Percentiles rank a stretch among this genome's conserved stretches.
Conservation (phyloP, 2,113 vertebrate genomes). For the Hippocampus comes region DNA sequence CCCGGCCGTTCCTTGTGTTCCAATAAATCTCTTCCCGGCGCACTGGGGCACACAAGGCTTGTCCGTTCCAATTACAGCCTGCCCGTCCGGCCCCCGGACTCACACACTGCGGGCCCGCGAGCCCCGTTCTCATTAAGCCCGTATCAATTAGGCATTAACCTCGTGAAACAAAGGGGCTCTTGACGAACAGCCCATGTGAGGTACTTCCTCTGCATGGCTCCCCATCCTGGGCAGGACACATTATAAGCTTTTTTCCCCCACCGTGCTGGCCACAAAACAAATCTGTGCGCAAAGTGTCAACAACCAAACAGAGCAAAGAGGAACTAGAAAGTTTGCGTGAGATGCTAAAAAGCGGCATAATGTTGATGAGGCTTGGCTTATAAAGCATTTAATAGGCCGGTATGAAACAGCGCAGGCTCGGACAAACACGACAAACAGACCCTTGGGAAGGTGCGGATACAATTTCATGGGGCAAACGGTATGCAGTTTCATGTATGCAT, state of each 20-base stretch:
- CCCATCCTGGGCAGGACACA: constrained; percentile 53
- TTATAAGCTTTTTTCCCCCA: constrained; percentile 34
- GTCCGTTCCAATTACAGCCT: constrained; percentile 71
- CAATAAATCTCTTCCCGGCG: constrained; percentile 58
- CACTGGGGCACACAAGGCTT: constrained; percentile 68
- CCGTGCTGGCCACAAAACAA: constrained; percentile 34
- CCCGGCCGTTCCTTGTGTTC: constrained; percentile 51
- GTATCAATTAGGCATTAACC: constrained; percentile 74
- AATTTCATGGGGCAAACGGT: background rate
- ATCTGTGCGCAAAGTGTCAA: constrained; percentile 12
- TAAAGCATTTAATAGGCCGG: background rate
- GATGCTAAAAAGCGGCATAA: constrained; percentile 7
- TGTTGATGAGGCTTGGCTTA: constrained; percentile 6
- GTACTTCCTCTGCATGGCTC: constrained; percentile 64
- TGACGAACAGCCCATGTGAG: constrained; percentile 60
- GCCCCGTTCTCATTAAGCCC: constrained; percentile 67
- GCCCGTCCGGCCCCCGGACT: constrained; percentile 45
- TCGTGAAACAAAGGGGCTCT: constrained; percentile 69
- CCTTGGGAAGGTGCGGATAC: background rate
- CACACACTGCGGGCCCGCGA: constrained; percentile 49
- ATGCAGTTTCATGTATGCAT: background rate
- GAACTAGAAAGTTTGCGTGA: constrained; percentile 10
- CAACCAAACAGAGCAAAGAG: constrained; percentile 7
- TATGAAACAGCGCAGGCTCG: too few species aligned
- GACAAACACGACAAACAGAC: too few species aligned